Evolutionary conservation across 2,888 invertebrate species (phyloP), one percentile per base, ranked within the genome.

Genomic region (Clitarchus hookeri): DNA sequence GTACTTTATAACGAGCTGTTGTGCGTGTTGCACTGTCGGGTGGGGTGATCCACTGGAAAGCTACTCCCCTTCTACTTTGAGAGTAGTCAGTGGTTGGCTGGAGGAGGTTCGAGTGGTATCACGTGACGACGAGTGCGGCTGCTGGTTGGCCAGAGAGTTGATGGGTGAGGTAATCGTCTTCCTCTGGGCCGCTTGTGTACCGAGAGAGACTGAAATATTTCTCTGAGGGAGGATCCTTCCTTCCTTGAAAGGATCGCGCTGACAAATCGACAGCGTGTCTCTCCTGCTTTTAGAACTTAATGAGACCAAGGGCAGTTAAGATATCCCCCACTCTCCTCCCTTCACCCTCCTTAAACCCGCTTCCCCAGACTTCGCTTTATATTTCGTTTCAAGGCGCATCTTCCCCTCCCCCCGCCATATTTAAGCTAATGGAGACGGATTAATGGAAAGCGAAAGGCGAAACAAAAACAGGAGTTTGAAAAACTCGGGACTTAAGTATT

Each of bases 391-490:
- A n/a, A 65, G 65, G 65, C 19, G 13, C n/a, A 23, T 23, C 6
- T 65, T 1, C 65, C 65, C 16, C 8, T 8, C 48, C 65, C n/a
- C 65, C 8, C 65, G 8, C 65, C 65, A 65, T 65, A 65, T 16
- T n/a, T n/a, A n/a, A 53, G 65, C 65, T 65, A 65, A 65, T 65
- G 65, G 65, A 65, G 65, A 65, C n/a, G 65, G 65, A 65, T 65
- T 65, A 65, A 65, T 23, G 65, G 23, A n/a, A 53, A 53, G 53
- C 53, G 19, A 53, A 8, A 12, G 19, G 19, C 53, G 36, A 53
- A 65, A 65, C 65, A 65, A 23, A 65, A 65, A 65, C 65, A 65
- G 16, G 65, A 65, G 8, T 65, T n/a, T 65, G 8, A 65, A 65
- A n/a, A 16, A n/a, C 65, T 19, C 19, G 65, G 65, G 6, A 65